Evolutionary conservation across 2,888 invertebrate species (phyloP).

Genomic region (Eupithecia centaureata): DNA sequence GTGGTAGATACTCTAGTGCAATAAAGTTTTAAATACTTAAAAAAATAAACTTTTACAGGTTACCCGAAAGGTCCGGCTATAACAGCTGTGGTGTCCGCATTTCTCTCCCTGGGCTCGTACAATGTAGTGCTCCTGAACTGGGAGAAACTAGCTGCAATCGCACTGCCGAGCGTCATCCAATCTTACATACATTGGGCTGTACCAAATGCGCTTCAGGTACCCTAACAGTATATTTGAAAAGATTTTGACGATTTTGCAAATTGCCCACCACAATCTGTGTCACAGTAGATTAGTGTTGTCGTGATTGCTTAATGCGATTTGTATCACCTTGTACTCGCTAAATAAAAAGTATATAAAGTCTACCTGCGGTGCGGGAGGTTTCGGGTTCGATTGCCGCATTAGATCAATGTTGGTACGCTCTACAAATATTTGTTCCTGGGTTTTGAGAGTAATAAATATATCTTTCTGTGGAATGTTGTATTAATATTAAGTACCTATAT

Average conservation of each 20-base stretch:
- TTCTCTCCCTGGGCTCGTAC: conserved; percentile 56
- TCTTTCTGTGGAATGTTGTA: too few relatives aligned
- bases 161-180: conserved; percentile 51
- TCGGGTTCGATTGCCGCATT: too few relatives aligned
- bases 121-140: conserved; percentile 75
- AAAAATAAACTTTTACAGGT: conserved; percentile 52
- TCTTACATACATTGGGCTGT: conserved; percentile 71
- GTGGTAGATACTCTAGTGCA: too few relatives aligned
- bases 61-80: conserved; percentile 68
- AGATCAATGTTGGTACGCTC: too few relatives aligned
- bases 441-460: too few relatives aligned
- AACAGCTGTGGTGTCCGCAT: conserved; percentile 57
- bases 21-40: too few relatives aligned
- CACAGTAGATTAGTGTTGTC: not conserved
- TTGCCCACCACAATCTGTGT: not conserved
- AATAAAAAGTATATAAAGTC: too few relatives aligned
- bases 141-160: conserved; percentile 65
- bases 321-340: too few relatives aligned
- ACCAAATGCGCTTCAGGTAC: conserved; percentile 71
- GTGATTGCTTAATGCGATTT: not conserved
- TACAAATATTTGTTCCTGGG: too few relatives aligned
- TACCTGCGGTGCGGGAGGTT: too few relatives aligned
- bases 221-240: not conserved
- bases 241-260: not conserved
- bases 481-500: too few relatives aligned